Percentiles rank a stretch among this genome's conserved stretches.
phyloP scores from a whole-genome alignment of 1,140 invertebrate genomes.

The Diorhabda carinulata region DNA sequence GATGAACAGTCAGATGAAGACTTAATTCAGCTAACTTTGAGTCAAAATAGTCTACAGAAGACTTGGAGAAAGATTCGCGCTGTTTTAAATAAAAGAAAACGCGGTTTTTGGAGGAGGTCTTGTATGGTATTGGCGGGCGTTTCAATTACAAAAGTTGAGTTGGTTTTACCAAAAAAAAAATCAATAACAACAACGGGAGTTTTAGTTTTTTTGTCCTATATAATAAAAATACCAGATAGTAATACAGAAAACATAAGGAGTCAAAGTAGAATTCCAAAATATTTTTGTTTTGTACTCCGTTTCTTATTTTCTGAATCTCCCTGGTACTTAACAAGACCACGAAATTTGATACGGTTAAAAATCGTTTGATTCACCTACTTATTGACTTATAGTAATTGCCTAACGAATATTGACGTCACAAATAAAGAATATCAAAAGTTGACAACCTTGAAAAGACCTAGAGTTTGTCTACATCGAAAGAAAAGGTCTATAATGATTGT shows the following conservation, averaged over 20 bases:
- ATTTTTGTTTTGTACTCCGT: too few species aligned
- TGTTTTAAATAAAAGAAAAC: too few species aligned
- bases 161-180: too few species aligned
- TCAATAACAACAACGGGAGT: not conserved
- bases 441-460: not conserved
- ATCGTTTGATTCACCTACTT: constrained; percentile 1
- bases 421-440: constrained; percentile 2
- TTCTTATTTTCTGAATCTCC: too few species aligned
- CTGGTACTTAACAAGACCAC: not conserved
- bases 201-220: not conserved
- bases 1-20: too few species aligned
- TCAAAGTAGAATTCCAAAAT: too few species aligned
- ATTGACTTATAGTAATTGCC: not conserved
- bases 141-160: too few species aligned
- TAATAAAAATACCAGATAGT: not conserved
- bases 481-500: not conserved
- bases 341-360: constrained; percentile 1
- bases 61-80: too few species aligned
- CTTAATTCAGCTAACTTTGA: too few species aligned
- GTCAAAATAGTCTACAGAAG: too few species aligned
- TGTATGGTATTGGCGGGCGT: too few species aligned
- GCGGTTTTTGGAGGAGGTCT: too few species aligned
- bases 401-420: not conserved
- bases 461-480: constrained; percentile 2
- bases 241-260: not conserved